A percentile compares a stretch with the other conserved stretches of the same genome.
Evolutionary conservation across 1,140 invertebrate species (phyloP).

Genomic region (Apis cerana): DNA sequence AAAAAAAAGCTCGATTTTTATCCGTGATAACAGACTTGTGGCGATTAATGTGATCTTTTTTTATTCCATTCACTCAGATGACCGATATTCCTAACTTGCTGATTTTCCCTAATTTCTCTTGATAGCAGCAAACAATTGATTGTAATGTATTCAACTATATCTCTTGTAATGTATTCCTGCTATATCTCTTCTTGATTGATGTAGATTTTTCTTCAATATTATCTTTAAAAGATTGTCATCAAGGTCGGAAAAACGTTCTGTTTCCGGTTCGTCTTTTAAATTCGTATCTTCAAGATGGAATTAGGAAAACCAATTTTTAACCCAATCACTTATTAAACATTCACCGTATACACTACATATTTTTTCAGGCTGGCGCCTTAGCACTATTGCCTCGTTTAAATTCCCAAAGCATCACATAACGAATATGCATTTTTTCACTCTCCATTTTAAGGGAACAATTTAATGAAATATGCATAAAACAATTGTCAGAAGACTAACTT

Average conservation of each 20-base stretch:
- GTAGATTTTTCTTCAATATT: not conserved
- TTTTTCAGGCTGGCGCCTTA: not conserved
- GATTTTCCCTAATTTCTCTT: not conserved
- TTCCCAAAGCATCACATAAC: slow-evolving; percentile 1
- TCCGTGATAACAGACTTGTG: not conserved
- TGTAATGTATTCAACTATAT: not conserved
- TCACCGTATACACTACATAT: too few species aligned
- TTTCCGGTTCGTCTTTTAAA: too few species aligned
- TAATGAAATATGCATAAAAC: not conserved
- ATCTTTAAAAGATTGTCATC: not conserved
- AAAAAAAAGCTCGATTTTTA: slow-evolving; percentile 1
- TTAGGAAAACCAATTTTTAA: too few species aligned
- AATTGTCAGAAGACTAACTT: too few species aligned
- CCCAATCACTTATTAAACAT: too few species aligned
- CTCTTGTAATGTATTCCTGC: too few species aligned
- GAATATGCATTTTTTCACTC: slow-evolving; percentile 5
- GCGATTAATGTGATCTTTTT: slow-evolving; percentile 1
- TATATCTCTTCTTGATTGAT: not conserved
- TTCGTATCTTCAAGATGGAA: too few species aligned
- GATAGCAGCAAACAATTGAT: not conserved
- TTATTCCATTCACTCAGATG: not conserved
- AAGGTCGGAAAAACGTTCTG: not conserved
- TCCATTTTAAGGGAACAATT: not conserved
- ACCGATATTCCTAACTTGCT: not conserved
- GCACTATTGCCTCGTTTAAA: not conserved